Evolutionary conservation across 2,113 vertebrate species (phyloP).

Genomic region (Odontesthes bonariensis): DNA sequence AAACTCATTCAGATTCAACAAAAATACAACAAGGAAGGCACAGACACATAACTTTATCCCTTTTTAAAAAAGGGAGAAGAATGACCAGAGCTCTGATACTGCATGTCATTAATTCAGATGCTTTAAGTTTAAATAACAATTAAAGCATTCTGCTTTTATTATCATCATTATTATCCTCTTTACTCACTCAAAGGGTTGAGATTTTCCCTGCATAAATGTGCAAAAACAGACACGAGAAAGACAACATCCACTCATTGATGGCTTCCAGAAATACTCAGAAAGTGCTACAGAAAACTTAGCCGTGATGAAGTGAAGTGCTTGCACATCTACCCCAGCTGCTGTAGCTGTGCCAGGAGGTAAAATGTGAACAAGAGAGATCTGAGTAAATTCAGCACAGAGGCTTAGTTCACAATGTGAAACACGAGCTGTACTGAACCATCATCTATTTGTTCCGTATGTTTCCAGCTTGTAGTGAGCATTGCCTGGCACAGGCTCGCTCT

Average conservation of each 20-base stretch:
- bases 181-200: not conserved
- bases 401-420: conserved; percentile 70
- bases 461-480: conserved; percentile 50
- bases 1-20: no score
- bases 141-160: no score
- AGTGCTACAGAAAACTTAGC: conserved; percentile 44
- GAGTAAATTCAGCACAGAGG: conserved; percentile 41
- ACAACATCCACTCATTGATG: conserved; percentile 34
- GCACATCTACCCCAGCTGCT: conserved; percentile 36
- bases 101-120: not conserved
- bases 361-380: conserved; percentile 57
- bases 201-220: not conserved
- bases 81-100: no score
- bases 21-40: not conserved
- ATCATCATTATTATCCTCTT: not conserved
- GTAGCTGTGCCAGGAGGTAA: conserved; percentile 55
- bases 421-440: conserved; percentile 48
- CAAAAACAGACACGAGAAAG: conserved; percentile 26
- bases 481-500: conserved; percentile 45
- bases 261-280: conserved; percentile 43
- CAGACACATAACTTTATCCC: not conserved
- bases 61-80: no score
- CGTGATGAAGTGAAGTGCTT: conserved; percentile 63
- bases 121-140: not conserved
- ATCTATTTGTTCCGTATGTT: conserved; percentile 62